Evolutionary conservation across 1,140 invertebrate genomes (phyloP).

Genomic region (Aphis craccivora): DNA sequence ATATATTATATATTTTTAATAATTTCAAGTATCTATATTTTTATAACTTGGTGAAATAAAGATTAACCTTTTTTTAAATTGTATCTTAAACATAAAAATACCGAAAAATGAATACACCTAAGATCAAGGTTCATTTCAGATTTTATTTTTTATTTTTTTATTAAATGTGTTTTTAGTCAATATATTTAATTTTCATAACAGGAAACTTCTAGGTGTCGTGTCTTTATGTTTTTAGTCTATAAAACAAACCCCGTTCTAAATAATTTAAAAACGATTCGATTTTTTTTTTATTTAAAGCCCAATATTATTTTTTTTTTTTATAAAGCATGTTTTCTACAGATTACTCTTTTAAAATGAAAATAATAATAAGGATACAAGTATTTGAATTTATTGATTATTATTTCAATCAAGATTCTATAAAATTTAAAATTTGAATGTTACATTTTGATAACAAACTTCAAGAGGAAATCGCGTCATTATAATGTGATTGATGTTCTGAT

Average conservation of each 20-base stretch:
- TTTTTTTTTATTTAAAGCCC: neutral
- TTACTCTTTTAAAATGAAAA: neutral
- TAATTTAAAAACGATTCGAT: neutral
- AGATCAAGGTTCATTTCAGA: too few relatives aligned
- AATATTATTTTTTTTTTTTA: neutral
- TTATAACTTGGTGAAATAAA: neutral
- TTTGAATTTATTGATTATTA: neutral
- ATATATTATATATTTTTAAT: too few relatives aligned
- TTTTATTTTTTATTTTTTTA: too few relatives aligned
- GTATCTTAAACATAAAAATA: too few relatives aligned
- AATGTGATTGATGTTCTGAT: constrained; percentile 16
- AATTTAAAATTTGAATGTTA: neutral
- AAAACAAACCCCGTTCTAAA: neutral
- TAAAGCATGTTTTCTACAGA: neutral
- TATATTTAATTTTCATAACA: neutral
- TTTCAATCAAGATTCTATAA: neutral
- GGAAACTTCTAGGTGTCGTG: neutral
- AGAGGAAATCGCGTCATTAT: neutral
- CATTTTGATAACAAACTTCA: neutral
- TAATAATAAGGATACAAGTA: neutral
- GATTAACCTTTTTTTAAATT: too few relatives aligned
- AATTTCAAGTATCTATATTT: neutral
- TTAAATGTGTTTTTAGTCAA: too few relatives aligned
- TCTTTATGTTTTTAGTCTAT: neutral
- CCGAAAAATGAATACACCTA: too few relatives aligned